phyloP scores from a whole-genome alignment of 2,797 vertebrate genomes.

The Neomorphus geoffroyi region DNA sequence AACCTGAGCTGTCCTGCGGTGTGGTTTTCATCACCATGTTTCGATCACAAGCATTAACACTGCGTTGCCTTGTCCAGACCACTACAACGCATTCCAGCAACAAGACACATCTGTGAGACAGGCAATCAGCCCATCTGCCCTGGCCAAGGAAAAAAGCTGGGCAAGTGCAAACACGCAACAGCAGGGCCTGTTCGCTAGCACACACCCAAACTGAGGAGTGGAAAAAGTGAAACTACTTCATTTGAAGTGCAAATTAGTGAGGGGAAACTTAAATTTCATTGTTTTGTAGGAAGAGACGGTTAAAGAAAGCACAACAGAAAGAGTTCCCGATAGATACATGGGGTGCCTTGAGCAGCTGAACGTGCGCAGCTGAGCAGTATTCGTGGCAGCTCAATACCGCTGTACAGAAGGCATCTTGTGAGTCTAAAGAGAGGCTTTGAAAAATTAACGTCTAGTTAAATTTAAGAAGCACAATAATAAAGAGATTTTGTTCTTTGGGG shows the following conservation, averaged over 20 bases:
- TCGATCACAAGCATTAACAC: not conserved
- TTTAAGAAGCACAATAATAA: not conserved
- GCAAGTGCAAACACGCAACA: not conserved
- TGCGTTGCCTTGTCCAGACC: not conserved
- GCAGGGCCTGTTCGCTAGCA: rapidly evolving
- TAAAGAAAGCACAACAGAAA: not conserved
- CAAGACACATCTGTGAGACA: not conserved
- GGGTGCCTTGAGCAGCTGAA: not conserved
- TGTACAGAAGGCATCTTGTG: not conserved
- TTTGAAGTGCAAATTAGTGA: rapidly evolving
- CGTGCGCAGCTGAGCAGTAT: not conserved
- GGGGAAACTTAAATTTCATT: rapidly evolving
- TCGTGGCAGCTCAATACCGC: not conserved
- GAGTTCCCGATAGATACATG: rapidly evolving
- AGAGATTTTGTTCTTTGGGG: not conserved
- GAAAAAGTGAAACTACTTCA: rapidly evolving
- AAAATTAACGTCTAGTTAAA: not conserved
- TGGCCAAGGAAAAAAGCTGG: not conserved
- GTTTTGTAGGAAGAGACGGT: not conserved
- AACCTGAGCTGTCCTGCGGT: rapidly evolving
- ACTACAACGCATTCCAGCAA: not conserved
- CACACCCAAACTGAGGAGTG: too few relatives aligned
- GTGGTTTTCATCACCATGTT: rapidly evolving
- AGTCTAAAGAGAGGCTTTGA: not conserved
- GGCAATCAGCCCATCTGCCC: not conserved